A percentile compares a stretch with the other conserved stretches of the same genome.
These are phyloP conservation scores for Sitta carolinensis DNA, from an alignment of 2,797 vertebrate species.

Conservation along the genomic window DNA sequence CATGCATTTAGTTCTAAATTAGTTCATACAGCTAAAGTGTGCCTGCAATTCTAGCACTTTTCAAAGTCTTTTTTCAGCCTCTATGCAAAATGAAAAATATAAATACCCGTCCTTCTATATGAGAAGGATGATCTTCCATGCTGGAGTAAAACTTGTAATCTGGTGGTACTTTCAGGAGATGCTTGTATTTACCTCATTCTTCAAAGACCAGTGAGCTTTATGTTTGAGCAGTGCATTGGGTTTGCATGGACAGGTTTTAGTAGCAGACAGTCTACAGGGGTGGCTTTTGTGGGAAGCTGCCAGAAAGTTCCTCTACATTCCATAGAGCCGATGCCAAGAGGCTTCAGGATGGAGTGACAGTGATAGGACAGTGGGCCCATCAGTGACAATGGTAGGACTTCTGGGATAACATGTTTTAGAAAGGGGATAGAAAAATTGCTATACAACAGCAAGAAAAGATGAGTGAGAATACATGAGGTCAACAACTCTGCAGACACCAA, in stretches of 20 bases:
- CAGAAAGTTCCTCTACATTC: neutral
- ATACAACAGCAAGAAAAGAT: neutral
- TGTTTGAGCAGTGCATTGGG: neutral
- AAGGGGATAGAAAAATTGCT: neutral
- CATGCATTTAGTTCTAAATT: neutral
- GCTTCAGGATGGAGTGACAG: neutral
- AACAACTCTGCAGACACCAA: neutral
- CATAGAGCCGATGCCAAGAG: accelerated
- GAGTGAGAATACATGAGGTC: no score
- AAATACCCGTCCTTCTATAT: neutral
- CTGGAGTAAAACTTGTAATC: neutral
- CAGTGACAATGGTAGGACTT: neutral
- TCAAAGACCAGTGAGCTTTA: neutral
- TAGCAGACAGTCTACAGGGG: neutral
- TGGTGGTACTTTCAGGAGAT: neutral
- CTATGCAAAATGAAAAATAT: neutral
- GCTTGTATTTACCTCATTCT: neutral
- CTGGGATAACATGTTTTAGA: neutral
- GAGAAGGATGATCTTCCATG: neutral
- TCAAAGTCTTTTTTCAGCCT: neutral
- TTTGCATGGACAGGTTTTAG: neutral
- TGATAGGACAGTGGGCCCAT: neutral
- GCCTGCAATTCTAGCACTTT: neutral
- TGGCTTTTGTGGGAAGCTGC: neutral
- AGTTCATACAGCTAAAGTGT: neutral